These are phyloP conservation scores for Cnemophilus loriae DNA, from an alignment of 2,113 vertebrate species.

Conservation along the genomic window DNA sequence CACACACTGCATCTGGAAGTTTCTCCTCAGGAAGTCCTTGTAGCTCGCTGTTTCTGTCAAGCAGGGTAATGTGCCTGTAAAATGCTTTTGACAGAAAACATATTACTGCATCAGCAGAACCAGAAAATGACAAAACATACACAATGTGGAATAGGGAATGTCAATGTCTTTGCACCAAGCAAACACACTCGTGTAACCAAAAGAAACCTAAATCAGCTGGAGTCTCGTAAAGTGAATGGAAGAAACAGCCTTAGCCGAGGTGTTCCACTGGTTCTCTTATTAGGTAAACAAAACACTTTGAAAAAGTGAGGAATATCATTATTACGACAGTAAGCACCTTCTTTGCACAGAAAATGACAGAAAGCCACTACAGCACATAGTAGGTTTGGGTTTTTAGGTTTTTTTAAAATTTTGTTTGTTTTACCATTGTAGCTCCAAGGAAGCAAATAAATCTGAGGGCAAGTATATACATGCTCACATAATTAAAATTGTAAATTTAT, in stretches of 20 bases:
- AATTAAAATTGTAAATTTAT: background rate
- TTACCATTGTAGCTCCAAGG: background rate
- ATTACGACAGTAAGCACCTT: background rate
- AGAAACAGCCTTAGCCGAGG: background rate
- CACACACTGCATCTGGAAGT: conserved; percentile 11
- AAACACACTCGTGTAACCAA: background rate
- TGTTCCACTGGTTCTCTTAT: background rate
- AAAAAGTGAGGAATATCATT: background rate
- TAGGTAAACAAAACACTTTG: background rate
- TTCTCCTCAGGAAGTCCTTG: conserved; percentile 54
- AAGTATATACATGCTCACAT: background rate
- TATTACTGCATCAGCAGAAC: conserved; percentile 36
- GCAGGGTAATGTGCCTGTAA: conserved; percentile 8
- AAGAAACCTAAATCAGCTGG: background rate
- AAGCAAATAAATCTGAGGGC: background rate
- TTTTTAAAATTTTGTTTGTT: background rate
- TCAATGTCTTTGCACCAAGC: background rate
- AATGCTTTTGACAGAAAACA: conserved; percentile 30
- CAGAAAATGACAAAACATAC: conserved; percentile 18
- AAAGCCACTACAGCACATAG: background rate
- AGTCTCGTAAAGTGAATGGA: background rate
- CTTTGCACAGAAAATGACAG: background rate
- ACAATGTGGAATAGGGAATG: background rate
- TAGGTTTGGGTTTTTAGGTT: background rate
- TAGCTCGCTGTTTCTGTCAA: conserved; percentile 32